Evolutionary conservation across 1,140 invertebrate species (phyloP).

Genomic region (Melitaea cinxia): DNA sequence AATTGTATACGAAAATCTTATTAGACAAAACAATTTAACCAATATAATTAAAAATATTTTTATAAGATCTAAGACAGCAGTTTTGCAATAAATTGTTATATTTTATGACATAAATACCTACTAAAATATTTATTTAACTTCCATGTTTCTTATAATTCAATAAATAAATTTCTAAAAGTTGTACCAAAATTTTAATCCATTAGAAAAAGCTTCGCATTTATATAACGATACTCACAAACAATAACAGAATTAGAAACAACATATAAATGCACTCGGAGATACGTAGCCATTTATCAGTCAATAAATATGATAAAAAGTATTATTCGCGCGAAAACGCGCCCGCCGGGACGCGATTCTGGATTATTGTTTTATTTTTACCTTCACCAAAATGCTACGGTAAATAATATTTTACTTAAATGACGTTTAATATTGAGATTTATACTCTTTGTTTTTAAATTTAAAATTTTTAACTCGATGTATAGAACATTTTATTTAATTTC

Average conservation of each 20-base stretch:
- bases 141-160: too few relatives aligned
- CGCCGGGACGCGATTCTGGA: constrained; percentile 52
- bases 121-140: too few relatives aligned
- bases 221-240: constrained; percentile 2
- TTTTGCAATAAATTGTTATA: too few relatives aligned
- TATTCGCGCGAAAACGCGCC: constrained; percentile 73
- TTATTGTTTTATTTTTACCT: constrained; percentile 79
- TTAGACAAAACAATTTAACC: too few relatives aligned
- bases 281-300: constrained; percentile 76
- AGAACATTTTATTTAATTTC: not conserved
- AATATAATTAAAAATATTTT: too few relatives aligned
- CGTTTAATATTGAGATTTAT: constrained; percentile 68
- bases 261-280: constrained; percentile 71
- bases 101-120: too few relatives aligned
- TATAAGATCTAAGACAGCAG: too few relatives aligned
- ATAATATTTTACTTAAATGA: constrained; percentile 68
- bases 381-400: constrained; percentile 57
- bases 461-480: not conserved
- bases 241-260: constrained; percentile 53
- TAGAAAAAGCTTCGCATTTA: not conserved
- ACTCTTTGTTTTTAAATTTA: constrained; percentile 4
- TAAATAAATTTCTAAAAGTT: too few relatives aligned
- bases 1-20: too few relatives aligned
- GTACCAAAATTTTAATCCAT: too few relatives aligned
- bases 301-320: constrained; percentile 81